These are phyloP conservation scores for Lacanobia oleracea DNA, from an alignment of 2,888 invertebrate genomes.

Conservation along the genomic window DNA sequence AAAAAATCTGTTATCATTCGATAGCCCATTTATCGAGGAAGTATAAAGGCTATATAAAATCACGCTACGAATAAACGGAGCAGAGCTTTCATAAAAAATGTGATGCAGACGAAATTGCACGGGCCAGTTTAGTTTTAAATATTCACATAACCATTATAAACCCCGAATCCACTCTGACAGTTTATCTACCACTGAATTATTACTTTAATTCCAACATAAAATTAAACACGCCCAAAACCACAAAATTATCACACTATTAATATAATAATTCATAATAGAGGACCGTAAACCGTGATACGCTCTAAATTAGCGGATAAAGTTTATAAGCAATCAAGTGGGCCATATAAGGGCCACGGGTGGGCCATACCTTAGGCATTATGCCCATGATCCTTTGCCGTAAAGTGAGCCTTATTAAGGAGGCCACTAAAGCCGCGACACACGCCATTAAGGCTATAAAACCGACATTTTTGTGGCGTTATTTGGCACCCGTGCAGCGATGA, in stretches of 20 bases:
- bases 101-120: no score
- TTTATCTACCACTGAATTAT: conserved; percentile 18
- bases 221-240: conserved; percentile 31
- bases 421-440: conserved; percentile 47
- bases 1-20: no score
- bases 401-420: conserved; percentile 67
- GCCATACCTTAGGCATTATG: conserved; percentile 62
- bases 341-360: conserved; percentile 67
- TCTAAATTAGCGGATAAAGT: conserved; percentile 73
- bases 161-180: background rate
- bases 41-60: no score
- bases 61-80: no score
- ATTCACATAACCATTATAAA: background rate
- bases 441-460: conserved; percentile 53
- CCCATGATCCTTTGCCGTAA: conserved; percentile 67
- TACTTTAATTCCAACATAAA: conserved; percentile 36
- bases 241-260: conserved; percentile 45
- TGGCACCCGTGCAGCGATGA: conserved; percentile 53
- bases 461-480: conserved; percentile 53
- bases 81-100: no score
- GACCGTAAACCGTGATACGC: conserved; percentile 69
- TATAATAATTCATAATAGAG: conserved; percentile 69
- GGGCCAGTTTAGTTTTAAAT: no score
- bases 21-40: no score
- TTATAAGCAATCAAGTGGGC: conserved; percentile 74